phyloP scores from a whole-genome alignment of 2,113 vertebrate species.

The Raja brachyura region DNA sequence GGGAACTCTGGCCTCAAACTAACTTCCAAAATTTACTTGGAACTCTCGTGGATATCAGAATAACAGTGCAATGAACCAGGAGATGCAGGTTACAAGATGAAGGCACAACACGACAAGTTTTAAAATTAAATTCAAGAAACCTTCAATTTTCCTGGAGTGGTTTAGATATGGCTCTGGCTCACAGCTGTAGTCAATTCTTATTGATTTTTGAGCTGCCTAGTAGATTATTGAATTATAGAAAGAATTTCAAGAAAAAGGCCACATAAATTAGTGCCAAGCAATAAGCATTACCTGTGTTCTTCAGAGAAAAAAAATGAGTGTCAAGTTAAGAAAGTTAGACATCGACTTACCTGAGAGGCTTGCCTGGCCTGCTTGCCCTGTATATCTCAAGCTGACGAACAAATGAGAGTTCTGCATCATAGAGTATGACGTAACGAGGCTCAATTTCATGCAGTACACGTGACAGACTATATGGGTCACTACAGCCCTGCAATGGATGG shows the following conservation, averaged over 20 bases:
- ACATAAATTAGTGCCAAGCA: neutral
- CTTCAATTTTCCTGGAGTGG: neutral
- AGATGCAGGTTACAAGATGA: neutral
- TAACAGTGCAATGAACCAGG: neutral
- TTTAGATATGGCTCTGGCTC: neutral
- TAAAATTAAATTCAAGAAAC: neutral
- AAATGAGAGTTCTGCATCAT: slow-evolving; percentile 83
- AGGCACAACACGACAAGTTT: neutral
- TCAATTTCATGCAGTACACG: slow-evolving; percentile 83
- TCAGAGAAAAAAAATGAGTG: neutral
- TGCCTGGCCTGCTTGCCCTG: slow-evolving; percentile 79
- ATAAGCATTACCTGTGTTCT: neutral
- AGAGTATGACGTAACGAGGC: slow-evolving; percentile 80
- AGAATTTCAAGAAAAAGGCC: neutral
- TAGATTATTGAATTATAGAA: neutral
- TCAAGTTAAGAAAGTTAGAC: neutral
- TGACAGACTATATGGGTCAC: slow-evolving; percentile 81
- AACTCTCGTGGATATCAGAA: neutral
- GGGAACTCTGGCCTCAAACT: neutral
- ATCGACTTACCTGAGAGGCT: slow-evolving; percentile 64
- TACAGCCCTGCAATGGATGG: slow-evolving; percentile 80
- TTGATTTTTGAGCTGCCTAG: neutral
- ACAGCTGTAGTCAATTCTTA: neutral
- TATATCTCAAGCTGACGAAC: slow-evolving; percentile 90
- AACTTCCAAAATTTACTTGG: neutral